Evolutionary conservation across 2,888 invertebrate genomes (phyloP).

Genomic region (Volucella inanis): DNA sequence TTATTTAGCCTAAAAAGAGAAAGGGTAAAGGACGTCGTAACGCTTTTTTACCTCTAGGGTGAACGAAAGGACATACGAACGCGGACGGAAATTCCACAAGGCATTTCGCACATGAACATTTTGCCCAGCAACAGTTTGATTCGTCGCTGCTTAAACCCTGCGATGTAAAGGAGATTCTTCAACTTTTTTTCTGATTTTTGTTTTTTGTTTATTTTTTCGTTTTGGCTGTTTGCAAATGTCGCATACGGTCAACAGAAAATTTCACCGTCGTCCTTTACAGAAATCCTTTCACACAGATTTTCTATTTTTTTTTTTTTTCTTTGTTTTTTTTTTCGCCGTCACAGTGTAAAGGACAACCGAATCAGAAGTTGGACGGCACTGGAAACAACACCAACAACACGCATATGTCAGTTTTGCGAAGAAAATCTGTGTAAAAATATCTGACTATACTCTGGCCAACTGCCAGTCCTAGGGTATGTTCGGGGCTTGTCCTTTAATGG

Average conservation of each 20-base stretch:
- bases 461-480: background rate
- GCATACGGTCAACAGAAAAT: conserved; percentile 66
- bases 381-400: conserved; percentile 39
- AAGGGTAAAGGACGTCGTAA: conserved; percentile 24
- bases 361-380: conserved; percentile 63
- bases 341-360: conserved; percentile 54
- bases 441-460: background rate
- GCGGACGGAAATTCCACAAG: conserved; percentile 42
- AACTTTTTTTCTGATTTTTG: conserved; percentile 1
- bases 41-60: conserved; percentile 37
- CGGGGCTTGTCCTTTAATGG: conserved; percentile 28
- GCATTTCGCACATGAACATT: conserved; percentile 64
- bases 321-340: conserved; percentile 2
- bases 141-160: conserved; percentile 25
- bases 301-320: conserved; percentile 4
- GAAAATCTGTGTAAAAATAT: conserved; percentile 47
- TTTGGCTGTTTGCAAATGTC: conserved; percentile 42
- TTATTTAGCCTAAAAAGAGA: background rate
- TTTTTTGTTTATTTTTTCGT: conserved; percentile 1
- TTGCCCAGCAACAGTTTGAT: conserved; percentile 64
- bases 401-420: conserved; percentile 42
- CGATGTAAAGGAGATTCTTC: conserved; percentile 10
- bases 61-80: background rate
- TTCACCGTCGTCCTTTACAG: conserved; percentile 41
- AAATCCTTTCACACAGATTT: conserved; percentile 56